Evolutionary conservation across 2,113 vertebrate genomes (phyloP).

Genomic region (Oreocharis arfaki): DNA sequence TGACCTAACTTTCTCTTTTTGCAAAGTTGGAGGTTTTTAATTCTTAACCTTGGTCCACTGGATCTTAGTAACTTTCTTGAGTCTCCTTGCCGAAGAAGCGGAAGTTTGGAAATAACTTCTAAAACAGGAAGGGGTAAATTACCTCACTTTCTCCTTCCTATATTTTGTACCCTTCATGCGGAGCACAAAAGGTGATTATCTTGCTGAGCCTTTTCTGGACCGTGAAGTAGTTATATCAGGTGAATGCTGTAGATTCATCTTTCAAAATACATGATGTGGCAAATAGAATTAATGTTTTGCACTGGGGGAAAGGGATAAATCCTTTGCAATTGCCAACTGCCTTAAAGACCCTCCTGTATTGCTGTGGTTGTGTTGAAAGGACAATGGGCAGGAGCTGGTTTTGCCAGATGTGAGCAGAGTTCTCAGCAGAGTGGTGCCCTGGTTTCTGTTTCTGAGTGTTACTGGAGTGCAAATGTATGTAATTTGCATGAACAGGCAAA

Average conservation of each 20-base stretch:
- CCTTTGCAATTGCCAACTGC: not conserved
- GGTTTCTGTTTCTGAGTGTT: not conserved
- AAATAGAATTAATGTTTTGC: not conserved
- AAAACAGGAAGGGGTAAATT: not conserved
- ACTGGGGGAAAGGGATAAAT: not conserved
- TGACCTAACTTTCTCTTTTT: not conserved
- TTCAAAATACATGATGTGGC: not conserved
- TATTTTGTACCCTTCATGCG: accelerated
- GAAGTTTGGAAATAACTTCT: not conserved
- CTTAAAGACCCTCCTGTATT: not conserved
- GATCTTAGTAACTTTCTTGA: not conserved
- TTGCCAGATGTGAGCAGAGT: not conserved
- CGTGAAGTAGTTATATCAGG: not conserved
- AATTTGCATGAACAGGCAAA: not conserved
- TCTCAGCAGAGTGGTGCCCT: not conserved
- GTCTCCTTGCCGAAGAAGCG: not conserved
- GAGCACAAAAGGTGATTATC: not conserved
- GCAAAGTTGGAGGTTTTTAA: not conserved
- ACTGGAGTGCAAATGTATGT: not conserved
- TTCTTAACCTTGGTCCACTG: not conserved
- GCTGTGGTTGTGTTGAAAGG: not conserved
- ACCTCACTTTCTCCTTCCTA: not conserved
- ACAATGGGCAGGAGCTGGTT: not conserved
- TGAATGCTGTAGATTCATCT: not conserved
- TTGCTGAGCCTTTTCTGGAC: not conserved